Evolutionary conservation across 2,888 invertebrate genomes (phyloP).

Genomic region (Cephus nigrinus): DNA sequence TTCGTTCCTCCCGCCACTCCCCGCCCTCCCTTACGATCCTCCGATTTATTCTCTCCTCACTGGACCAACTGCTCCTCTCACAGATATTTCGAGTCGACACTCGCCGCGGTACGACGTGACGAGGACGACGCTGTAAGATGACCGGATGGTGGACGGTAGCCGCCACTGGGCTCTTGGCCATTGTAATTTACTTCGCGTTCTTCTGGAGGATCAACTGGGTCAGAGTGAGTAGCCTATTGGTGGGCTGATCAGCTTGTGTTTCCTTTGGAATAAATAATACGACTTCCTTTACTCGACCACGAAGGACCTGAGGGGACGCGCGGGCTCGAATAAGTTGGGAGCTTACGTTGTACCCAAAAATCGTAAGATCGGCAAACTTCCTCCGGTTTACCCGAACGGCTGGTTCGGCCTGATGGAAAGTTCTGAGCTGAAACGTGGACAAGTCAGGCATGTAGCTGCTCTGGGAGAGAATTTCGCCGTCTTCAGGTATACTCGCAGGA

Average conservation of each 20-base stretch:
- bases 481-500: conserved; percentile 60
- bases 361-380: conserved; percentile 75
- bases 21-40: neutral
- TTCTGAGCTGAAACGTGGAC: conserved; percentile 69
- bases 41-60: neutral
- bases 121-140: conserved; percentile 27
- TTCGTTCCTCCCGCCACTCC: neutral
- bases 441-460: conserved; percentile 73
- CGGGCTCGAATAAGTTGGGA: neutral
- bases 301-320: conserved; percentile 7
- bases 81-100: neutral
- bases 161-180: conserved; percentile 29
- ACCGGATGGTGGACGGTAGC: conserved; percentile 40
- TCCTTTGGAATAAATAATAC: neutral
- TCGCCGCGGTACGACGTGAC: neutral
- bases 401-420: conserved; percentile 87
- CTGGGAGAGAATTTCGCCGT: conserved; percentile 70
- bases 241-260: neutral
- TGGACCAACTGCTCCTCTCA: neutral
- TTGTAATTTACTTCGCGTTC: conserved; percentile 47
- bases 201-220: conserved; percentile 58
- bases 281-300: neutral
- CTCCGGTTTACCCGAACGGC: conserved; percentile 90
- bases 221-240: conserved; percentile 43
- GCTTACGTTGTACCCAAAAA: conserved; percentile 21